Conservation (phyloP, 2,113 vertebrate genomes). For the Pyrgilauda ruficollis region DNA sequence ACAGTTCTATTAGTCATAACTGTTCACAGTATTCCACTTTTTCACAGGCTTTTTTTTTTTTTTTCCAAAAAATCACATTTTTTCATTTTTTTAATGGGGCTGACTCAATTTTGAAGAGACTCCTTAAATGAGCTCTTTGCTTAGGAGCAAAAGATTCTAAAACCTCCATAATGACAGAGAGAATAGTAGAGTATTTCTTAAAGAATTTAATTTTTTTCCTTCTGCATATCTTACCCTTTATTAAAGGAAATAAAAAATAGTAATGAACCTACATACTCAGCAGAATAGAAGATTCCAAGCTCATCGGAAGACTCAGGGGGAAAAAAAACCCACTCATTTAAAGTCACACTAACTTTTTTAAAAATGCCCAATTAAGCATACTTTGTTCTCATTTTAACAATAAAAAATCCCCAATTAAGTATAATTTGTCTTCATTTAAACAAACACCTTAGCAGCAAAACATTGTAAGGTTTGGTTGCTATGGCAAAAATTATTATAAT, state of each 20-base stretch:
- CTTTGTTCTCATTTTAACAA: constrained; percentile 10
- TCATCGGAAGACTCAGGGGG: not conserved
- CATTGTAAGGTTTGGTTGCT: constrained; percentile 6
- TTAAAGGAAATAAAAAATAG: not conserved
- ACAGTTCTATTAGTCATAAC: not conserved
- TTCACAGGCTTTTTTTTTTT: not conserved
- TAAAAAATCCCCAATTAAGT: constrained; percentile 35
- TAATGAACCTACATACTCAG: constrained; percentile 18
- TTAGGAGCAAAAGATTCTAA: not conserved
- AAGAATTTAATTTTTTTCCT: not conserved
- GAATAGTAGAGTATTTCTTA: not conserved
- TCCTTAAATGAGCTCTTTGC: not conserved
- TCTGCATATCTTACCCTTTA: not conserved
- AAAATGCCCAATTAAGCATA: constrained; percentile 34
- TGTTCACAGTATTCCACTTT: not conserved
- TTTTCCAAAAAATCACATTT: not conserved
- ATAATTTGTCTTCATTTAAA: constrained; percentile 27
- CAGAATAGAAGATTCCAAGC: constrained; percentile 29
- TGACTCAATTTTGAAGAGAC: not conserved
- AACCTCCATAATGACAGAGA: not conserved
- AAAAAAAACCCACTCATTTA: not conserved
- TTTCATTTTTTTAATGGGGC: not conserved
- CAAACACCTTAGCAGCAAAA: constrained; percentile 19
- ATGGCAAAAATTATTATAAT: constrained; percentile 33
- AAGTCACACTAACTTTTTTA: not conserved